A percentile compares a stretch with the other conserved stretches of the same genome.
Conservation (phyloP, 2,113 vertebrate species). For the Notarius quadriscutis region DNA sequence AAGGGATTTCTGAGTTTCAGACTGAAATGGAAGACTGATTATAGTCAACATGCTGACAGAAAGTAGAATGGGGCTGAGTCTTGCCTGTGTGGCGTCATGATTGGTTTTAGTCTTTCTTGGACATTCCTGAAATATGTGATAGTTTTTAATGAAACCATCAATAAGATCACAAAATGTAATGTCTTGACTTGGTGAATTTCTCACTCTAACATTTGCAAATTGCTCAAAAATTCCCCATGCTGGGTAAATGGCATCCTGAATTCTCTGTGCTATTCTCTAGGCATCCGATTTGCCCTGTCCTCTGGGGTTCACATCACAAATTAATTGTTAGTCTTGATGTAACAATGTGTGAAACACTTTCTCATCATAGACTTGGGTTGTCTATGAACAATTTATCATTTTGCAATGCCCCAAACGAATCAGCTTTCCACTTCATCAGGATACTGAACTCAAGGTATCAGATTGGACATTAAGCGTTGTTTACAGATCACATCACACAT, state of each 20-base stretch:
- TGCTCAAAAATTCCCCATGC: neutral
- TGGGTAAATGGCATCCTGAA: neutral
- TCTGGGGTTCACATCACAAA: neutral
- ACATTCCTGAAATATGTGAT: neutral
- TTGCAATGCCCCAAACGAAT: neutral
- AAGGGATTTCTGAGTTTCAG: neutral
- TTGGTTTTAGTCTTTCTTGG: neutral
- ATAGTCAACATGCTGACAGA: conserved; percentile 8
- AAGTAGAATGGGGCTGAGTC: neutral
- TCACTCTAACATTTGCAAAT: neutral
- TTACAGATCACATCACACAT: no score
- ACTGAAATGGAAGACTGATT: conserved; percentile 15
- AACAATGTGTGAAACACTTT: neutral
- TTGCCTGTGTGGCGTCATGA: neutral
- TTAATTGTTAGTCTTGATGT: neutral
- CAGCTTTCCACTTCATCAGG: no score
- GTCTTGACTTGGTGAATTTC: neutral
- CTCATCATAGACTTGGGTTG: neutral
- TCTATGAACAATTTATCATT: neutral
- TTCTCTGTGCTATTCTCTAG: neutral
- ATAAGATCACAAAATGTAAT: neutral
- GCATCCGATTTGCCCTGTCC: neutral
- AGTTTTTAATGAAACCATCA: no score
- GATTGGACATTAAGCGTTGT: no score
- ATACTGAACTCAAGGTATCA: no score